Conservation (phyloP, 2,113 vertebrate species). For the Hiodon tergisus region DNA sequence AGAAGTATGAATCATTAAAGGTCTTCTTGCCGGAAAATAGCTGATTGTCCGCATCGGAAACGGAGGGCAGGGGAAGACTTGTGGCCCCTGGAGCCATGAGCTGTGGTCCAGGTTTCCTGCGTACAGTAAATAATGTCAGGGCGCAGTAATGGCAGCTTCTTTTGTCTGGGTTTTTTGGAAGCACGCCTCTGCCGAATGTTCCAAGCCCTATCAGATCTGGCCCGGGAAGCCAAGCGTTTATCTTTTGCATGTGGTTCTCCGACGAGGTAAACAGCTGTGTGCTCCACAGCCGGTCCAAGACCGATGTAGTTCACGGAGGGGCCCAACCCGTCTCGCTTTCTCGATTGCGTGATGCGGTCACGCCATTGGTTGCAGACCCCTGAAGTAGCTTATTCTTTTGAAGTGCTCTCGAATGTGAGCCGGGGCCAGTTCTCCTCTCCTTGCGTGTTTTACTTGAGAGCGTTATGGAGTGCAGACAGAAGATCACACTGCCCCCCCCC, state of each 20-base stretch:
- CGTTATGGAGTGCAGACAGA: background rate
- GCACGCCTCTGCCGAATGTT: conserved; percentile 11
- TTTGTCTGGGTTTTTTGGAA: background rate
- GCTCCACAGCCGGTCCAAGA: background rate
- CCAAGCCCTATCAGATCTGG: conserved; percentile 27
- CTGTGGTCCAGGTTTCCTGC: conserved; percentile 20
- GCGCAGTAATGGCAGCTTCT: conserved; percentile 20
- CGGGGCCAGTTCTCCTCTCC: conserved; percentile 5
- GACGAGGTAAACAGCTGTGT: conserved; percentile 20
- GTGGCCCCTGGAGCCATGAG: background rate
- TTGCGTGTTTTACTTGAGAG: background rate
- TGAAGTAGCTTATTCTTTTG: background rate
- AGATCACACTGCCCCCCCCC: too few species aligned
- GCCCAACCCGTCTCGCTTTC: background rate
- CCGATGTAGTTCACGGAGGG: background rate
- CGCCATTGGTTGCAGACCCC: background rate
- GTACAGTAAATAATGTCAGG: conserved; percentile 23
- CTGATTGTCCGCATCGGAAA: conserved; percentile 22
- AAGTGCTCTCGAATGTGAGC: background rate
- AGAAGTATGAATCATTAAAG: conserved; percentile 48
- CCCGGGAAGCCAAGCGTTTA: conserved; percentile 11
- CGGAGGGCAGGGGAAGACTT: background rate
- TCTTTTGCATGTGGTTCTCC: conserved; percentile 3
- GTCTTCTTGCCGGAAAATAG: conserved; percentile 38
- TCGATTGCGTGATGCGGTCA: background rate